A percentile compares a stretch with the other conserved stretches of the same genome.
These are phyloP conservation scores for Falco columbarius DNA, from an alignment of 2,797 vertebrate species.

Conservation along the genomic window DNA sequence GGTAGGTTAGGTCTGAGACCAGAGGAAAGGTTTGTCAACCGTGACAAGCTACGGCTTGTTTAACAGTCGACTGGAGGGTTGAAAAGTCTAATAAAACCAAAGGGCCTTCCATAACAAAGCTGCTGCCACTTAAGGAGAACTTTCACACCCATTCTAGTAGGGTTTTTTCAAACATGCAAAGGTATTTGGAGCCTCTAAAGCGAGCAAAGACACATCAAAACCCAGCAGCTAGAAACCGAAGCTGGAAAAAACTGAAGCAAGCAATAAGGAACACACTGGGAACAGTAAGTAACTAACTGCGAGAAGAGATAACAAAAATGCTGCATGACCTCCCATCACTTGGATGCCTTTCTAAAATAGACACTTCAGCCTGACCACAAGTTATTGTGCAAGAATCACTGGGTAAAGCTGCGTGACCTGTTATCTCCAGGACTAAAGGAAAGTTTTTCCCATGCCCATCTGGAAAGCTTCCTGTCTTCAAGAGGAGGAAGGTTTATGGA, in stretches of 20 bases:
- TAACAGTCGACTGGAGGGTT: constrained; percentile 45
- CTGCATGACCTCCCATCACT: constrained; percentile 38
- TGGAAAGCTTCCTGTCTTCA: constrained; percentile 3
- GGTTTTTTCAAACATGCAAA: neutral
- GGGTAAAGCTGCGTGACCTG: constrained; percentile 46
- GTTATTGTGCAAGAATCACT: constrained; percentile 39
- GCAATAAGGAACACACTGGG: neutral
- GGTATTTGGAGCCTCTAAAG: neutral
- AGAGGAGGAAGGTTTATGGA: neutral
- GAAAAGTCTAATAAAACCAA: constrained; percentile 65
- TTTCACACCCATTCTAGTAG: constrained; percentile 34
- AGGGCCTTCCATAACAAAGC: constrained; percentile 58
- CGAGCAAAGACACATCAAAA: neutral
- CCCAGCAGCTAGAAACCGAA: neutral
- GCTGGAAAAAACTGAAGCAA: neutral
- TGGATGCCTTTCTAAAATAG: constrained; percentile 68
- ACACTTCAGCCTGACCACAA: constrained; percentile 56
- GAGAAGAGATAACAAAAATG: constrained; percentile 56
- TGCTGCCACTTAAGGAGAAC: constrained; percentile 29
- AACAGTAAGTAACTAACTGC: constrained; percentile 23
- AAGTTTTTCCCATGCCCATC: constrained; percentile 28
- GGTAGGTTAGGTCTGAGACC: constrained; percentile 72
- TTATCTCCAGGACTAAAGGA: constrained; percentile 40
- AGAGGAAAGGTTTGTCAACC: constrained; percentile 67
- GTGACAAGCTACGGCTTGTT: constrained; percentile 61